A percentile compares a stretch with the other conserved stretches of the same genome.
These are phyloP conservation scores for Anser cygnoides DNA, from an alignment of 2,113 vertebrate genomes.

Conservation along the genomic window DNA sequence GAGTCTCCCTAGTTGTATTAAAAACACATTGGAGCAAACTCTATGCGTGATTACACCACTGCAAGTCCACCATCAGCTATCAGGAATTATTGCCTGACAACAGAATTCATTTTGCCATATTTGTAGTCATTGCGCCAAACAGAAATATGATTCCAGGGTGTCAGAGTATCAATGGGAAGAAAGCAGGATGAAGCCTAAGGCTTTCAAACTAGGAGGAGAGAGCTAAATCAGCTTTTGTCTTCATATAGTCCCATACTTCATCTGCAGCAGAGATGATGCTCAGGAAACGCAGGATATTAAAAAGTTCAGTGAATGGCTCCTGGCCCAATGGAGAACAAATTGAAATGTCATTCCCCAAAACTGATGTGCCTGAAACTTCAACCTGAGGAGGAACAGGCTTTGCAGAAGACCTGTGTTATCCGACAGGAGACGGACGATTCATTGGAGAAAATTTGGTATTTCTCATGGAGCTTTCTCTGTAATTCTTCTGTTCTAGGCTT, in stretches of 20 bases:
- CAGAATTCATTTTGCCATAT: background rate
- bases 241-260: background rate
- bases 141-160: background rate
- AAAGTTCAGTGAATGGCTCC: background rate
- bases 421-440: background rate
- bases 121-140: background rate
- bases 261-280: background rate
- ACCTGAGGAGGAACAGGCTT: background rate
- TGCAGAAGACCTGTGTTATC: background rate
- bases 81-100: background rate
- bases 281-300: background rate
- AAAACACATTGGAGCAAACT: conserved; percentile 50
- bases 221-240: background rate
- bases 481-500: background rate
- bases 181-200: background rate
- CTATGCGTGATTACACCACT: background rate
- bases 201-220: background rate
- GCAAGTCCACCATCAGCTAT: background rate
- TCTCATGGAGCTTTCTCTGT: background rate
- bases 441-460: background rate
- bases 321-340: background rate
- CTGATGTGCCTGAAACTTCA: background rate
- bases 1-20: conserved; percentile 24
- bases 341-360: background rate
- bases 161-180: background rate